These are phyloP conservation scores for Pseudomugil tenellus DNA, from an alignment of 2,797 vertebrate genomes.

Conservation along the genomic window DNA sequence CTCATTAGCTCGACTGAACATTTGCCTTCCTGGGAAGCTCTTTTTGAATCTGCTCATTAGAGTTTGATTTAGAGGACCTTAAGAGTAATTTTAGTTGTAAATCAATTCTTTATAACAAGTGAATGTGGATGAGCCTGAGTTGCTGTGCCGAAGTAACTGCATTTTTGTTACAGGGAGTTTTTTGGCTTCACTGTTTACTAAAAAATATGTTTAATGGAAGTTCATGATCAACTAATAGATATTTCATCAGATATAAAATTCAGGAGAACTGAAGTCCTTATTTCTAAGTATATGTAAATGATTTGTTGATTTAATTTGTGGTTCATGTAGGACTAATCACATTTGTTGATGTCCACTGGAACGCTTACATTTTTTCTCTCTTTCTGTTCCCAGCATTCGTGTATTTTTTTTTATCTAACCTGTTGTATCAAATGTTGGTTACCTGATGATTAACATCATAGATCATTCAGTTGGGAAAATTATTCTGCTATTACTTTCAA, in stretches of 20 bases:
- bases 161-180: not conserved
- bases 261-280: not conserved
- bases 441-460: not conserved
- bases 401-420: not conserved
- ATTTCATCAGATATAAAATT: not conserved
- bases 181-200: not conserved
- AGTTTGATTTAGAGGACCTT: not conserved
- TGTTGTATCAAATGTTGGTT: not conserved
- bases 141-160: not conserved
- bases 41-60: not conserved
- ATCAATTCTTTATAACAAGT: not conserved
- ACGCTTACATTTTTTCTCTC: too few relatives aligned
- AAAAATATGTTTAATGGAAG: not conserved
- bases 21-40: not conserved
- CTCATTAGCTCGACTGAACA: not conserved
- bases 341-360: not conserved
- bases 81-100: not conserved
- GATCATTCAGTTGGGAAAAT: not conserved
- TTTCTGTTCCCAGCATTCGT: not conserved
- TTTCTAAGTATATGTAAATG: too few relatives aligned
- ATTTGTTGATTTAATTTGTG: not conserved
- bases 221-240: slow-evolving; percentile 2
- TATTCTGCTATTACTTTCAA: too few relatives aligned
- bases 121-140: not conserved
- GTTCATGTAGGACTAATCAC: not conserved